Conservation (phyloP, 2,888 invertebrate genomes). For the Drosophila eohydei region DNA sequence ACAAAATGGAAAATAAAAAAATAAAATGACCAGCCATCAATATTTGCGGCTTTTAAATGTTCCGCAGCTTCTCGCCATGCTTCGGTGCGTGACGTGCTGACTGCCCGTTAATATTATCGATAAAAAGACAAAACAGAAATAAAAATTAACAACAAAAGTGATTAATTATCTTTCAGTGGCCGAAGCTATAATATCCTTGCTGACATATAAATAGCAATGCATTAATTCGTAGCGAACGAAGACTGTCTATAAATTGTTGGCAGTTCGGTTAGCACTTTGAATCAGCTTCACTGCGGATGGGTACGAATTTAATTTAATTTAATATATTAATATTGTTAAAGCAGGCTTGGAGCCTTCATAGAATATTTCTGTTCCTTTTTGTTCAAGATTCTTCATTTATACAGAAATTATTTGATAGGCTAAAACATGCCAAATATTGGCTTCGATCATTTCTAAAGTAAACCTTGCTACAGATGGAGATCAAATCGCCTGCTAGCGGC, state of each 20-base stretch:
- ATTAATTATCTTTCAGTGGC: neutral
- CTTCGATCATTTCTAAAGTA: too few relatives aligned
- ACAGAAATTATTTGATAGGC: too few relatives aligned
- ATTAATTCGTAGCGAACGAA: neutral
- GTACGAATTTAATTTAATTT: too few relatives aligned
- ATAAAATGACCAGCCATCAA: conserved; percentile 40
- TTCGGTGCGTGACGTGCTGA: conserved; percentile 42
- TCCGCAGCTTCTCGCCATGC: conserved; percentile 15
- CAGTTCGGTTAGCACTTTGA: neutral
- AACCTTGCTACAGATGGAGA: too few relatives aligned
- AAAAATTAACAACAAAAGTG: conserved; percentile 7
- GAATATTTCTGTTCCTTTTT: too few relatives aligned
- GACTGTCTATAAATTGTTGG: neutral
- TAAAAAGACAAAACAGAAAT: conserved; percentile 27
- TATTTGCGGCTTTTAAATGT: conserved; percentile 19
- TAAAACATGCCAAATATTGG: too few relatives aligned
- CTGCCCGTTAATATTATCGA: conserved; percentile 64
- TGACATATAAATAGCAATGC: neutral
- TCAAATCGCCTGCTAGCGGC: too few relatives aligned
- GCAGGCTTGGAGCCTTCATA: too few relatives aligned
- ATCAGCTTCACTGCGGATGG: neutral
- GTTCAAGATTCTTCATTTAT: too few relatives aligned
- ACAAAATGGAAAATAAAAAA: conserved; percentile 1
- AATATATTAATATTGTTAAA: too few relatives aligned
- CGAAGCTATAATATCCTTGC: conserved; percentile 9